Evolutionary conservation across 64 coral and sea anemone species (phyloP).

Genomic region (Orbicella faveolata): DNA sequence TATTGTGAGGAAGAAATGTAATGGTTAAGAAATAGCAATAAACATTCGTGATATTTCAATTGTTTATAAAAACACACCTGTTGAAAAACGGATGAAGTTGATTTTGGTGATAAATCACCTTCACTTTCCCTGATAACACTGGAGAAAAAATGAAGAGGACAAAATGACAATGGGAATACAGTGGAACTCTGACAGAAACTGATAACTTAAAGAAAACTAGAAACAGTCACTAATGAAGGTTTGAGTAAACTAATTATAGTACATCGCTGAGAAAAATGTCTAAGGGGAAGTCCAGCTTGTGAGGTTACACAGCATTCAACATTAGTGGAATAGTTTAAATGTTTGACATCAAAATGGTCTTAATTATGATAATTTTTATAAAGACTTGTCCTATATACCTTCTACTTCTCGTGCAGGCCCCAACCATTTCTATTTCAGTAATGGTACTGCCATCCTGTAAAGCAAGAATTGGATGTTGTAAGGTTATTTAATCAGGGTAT

Average conservation of each 20-base stretch:
- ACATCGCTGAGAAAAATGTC: too few species aligned
- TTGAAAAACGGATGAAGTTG: slow-evolving; percentile 24
- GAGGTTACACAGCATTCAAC: not conserved
- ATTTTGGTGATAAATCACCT: not conserved
- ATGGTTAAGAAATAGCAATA: slow-evolving; percentile 5
- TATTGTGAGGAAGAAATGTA: slow-evolving; percentile 1
- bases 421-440: slow-evolving; percentile 24
- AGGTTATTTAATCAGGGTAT: not conserved
- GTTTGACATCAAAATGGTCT: not conserved
- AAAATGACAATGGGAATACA: slow-evolving; percentile 5
- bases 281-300: too few species aligned
- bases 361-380: not conserved
- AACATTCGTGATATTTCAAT: slow-evolving; percentile 19
- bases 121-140: not conserved
- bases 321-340: not conserved
- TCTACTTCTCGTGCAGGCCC: slow-evolving; percentile 17
- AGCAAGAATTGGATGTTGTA: slow-evolving; percentile 31
- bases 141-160: not conserved
- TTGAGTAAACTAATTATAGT: too few species aligned
- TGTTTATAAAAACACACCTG: slow-evolving; percentile 8
- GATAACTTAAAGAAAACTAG: too few species aligned
- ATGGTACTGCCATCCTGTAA: not conserved
- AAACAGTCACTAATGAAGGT: too few species aligned
- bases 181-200: not conserved
- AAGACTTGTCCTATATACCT: slow-evolving; percentile 16